A percentile compares a stretch with the other conserved stretches of the same genome.
These are phyloP conservation scores for Polypedilum vanderplanki DNA, from an alignment of 1,140 invertebrate genomes.

Conservation along the genomic window DNA sequence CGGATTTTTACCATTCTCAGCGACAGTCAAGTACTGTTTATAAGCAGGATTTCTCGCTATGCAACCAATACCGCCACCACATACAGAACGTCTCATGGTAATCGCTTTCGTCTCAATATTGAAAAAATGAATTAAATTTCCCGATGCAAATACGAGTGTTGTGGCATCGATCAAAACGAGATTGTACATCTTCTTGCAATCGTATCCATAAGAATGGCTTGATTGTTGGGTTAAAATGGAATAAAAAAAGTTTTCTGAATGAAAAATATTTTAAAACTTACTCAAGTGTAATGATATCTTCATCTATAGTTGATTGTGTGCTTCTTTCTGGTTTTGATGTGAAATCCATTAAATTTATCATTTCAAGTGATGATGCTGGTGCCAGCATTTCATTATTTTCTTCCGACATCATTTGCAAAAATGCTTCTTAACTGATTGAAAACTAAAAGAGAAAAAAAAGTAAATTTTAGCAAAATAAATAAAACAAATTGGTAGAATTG, in stretches of 20 bases:
- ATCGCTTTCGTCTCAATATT: constrained; percentile 57
- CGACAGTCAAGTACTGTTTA: constrained; percentile 68
- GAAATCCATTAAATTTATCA: background rate
- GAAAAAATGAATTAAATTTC: constrained; percentile 72
- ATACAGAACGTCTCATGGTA: constrained; percentile 62
- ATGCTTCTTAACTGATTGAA: background rate
- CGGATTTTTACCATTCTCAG: constrained; percentile 73
- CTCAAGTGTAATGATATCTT: constrained; percentile 3
- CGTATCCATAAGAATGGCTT: constrained; percentile 83
- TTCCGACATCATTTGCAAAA: background rate
- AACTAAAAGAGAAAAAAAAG: no score
- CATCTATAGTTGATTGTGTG: background rate
- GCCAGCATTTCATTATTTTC: background rate
- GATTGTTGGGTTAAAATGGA: constrained; percentile 31
- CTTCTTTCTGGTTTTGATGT: background rate
- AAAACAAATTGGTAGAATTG: no score
- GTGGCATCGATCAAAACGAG: constrained; percentile 63
- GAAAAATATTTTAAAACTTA: constrained; percentile 1
- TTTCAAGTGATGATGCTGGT: background rate
- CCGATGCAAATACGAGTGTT: constrained; percentile 68
- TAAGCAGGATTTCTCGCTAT: constrained; percentile 67
- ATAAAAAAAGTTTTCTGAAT: background rate
- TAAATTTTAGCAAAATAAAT: no score
- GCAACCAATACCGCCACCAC: constrained; percentile 69
- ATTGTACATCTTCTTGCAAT: constrained; percentile 73